These are phyloP conservation scores for Crotalus helleri DNA, from an alignment of 2,113 vertebrate genomes.

Conservation along the genomic window DNA sequence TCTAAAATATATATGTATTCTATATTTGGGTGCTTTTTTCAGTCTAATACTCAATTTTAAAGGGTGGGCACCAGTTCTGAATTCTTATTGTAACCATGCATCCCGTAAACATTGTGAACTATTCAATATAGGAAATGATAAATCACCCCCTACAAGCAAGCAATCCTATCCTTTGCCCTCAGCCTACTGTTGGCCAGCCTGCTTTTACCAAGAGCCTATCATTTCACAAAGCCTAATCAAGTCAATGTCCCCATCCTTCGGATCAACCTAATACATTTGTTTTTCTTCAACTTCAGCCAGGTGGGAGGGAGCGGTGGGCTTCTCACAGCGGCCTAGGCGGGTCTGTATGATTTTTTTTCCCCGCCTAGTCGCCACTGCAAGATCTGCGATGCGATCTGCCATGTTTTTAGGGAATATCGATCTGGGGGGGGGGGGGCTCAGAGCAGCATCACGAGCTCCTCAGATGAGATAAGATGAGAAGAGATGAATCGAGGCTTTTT, in stretches of 20 bases:
- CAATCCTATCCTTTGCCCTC: rapidly evolving
- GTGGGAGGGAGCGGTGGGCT: background rate
- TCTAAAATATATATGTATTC: background rate
- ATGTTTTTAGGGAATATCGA: background rate
- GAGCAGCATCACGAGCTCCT: background rate
- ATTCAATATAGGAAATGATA: background rate
- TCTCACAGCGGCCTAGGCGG: background rate
- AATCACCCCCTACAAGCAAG: background rate
- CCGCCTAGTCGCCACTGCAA: background rate
- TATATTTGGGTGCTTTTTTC: background rate
- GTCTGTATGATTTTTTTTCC: too few relatives aligned
- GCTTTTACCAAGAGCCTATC: background rate
- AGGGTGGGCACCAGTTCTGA: background rate
- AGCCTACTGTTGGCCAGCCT: background rate
- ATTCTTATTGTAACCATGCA: background rate
- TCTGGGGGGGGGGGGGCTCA: background rate
- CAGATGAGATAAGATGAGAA: too few relatives aligned
- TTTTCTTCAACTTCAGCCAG: background rate
- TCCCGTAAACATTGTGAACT: background rate
- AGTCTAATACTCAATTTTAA: background rate
- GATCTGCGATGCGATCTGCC: background rate
- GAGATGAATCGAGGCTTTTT: background rate
- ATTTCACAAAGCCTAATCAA: background rate
- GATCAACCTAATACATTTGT: background rate
- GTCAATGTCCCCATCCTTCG: background rate